phyloP scores from a whole-genome alignment of 2,888 invertebrate species.

The Prosapia bicincta region DNA sequence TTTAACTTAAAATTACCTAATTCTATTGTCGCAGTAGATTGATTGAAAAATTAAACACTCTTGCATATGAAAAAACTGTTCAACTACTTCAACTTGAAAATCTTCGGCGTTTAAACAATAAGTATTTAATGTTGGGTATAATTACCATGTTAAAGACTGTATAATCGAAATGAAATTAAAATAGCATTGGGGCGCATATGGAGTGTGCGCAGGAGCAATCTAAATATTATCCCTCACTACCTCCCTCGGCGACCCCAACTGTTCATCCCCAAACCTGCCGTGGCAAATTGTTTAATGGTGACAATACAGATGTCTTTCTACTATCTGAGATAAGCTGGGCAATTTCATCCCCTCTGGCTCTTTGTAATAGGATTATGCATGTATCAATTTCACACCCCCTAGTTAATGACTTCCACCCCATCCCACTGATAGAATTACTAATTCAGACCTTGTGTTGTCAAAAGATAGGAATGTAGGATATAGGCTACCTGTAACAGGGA shows the following conservation, averaged over 20 bases:
- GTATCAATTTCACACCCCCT: neutral
- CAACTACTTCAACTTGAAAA: too few species aligned
- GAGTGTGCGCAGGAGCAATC: neutral
- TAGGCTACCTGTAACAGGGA: too few species aligned
- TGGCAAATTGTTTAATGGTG: neutral
- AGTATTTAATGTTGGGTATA: too few species aligned
- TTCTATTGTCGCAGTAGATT: too few species aligned
- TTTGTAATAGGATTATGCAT: neutral
- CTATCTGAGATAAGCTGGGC: neutral
- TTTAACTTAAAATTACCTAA: too few species aligned
- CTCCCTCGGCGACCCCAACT: neutral
- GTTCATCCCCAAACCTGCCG: neutral
- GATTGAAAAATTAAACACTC: too few species aligned
- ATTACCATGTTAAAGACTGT: neutral
- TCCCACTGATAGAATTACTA: too few species aligned
- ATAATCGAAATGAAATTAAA: neutral
- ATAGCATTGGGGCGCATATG: neutral
- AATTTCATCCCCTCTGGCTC: neutral
- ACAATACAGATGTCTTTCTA: neutral
- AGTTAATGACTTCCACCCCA: neutral
- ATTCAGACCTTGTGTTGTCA: too few species aligned
- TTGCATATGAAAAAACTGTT: too few species aligned
- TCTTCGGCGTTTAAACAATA: too few species aligned
- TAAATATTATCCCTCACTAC: neutral
- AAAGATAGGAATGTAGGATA: too few species aligned